Evolutionary conservation across 2,888 invertebrate species (phyloP), one percentile per base, ranked within the genome.

Genomic region (Parasteatoda lunata): DNA sequence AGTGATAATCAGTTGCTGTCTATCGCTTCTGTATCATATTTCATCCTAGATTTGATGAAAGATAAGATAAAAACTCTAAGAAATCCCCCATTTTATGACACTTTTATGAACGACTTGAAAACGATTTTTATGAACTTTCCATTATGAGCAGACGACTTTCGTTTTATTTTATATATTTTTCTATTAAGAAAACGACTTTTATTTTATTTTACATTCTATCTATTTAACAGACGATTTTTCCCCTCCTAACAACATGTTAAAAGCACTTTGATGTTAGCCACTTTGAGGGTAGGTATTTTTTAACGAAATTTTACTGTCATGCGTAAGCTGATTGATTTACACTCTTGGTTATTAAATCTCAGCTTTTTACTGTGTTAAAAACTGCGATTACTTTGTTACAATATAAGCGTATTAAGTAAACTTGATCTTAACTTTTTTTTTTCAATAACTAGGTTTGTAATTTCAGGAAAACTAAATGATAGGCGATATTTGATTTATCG

Each of bases 1-100:
- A 84, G 83, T 77, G 77, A 68, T 84, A 84, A 84, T 84, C 70
- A 84, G 73, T 47, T 9, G n/a, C n/a, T 8, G 30, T 7, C n/a
- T 6, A 15, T 54, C 5, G 71, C 52, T 71, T 48, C 68, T 15
- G 77, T 52, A 77, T 80, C 80, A 73, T 80, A 80, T 80, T 73
- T 80, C 80, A 72, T 73, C 9, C 15, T 9, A 73, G 77, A 78
- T 78, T 54, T n/a, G 77, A 78, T 78, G n/a, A 9, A 11, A 78
- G 77, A 78, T 78, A 54, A 69, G 77, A 78, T 78, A 77, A 59
- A 54, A 59, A 54, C 9, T 13, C 9, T 13, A 9, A 59, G 9
- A n/a, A 13, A 59, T 13, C 9, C 59, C n/a, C 59, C 9, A 59
- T n/a, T 59, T 59, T 59, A 59, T 59, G n/a, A n/a, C 59, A 8